Evolutionary conservation across 2,113 vertebrate species (phyloP), one percentile per base, ranked within the genome.

Genomic region (Elephas maximus): DNA sequence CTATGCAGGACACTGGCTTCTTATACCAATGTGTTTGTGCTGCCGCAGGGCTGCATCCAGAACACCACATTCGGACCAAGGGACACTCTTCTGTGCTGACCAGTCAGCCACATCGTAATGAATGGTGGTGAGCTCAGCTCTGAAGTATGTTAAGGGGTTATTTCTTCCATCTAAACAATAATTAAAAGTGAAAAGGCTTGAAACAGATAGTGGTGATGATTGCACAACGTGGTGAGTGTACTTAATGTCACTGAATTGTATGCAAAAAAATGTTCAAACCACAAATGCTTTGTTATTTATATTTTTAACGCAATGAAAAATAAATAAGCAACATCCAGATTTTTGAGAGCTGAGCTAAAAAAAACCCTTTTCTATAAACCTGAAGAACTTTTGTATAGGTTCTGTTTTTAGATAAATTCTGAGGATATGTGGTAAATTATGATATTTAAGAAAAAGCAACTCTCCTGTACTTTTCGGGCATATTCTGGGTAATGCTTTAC

Each of bases 321-420:
- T 69, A 33, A 69, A 33, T 69, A 33, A 33, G 30, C 67, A 69
- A 69, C 20, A 69, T 82, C 5, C 12, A 94, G 74, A 76, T 87
- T 93, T 97, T 95, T 91, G 60, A 94, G 79, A 94, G n/a, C 48
- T 92, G 15, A 95, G 1, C 45, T 89, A 57, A 86, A 96, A 81
- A 45, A 71, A 74, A 14, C 12, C 14, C 24, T 78, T 79, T 95
- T 71, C 37, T 62, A 9, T 74, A 79, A 84, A 18, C 2, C 51
- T 89, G n/a, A 82, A 85, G 44, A 79, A 80, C 8, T 88, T 93
- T 80, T 88, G 17, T 84, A n/a, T 45, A 57, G 26, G 20, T 88
- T 96, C 20, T 80, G 17, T 82, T 94, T 97, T 90, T 84, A 88
- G 48, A 71, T 94, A 69, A 93, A 83, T 41, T 71, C 79, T 73